phyloP scores from a whole-genome alignment of 1,140 invertebrate species.

The Sarcophaga bullata region DNA sequence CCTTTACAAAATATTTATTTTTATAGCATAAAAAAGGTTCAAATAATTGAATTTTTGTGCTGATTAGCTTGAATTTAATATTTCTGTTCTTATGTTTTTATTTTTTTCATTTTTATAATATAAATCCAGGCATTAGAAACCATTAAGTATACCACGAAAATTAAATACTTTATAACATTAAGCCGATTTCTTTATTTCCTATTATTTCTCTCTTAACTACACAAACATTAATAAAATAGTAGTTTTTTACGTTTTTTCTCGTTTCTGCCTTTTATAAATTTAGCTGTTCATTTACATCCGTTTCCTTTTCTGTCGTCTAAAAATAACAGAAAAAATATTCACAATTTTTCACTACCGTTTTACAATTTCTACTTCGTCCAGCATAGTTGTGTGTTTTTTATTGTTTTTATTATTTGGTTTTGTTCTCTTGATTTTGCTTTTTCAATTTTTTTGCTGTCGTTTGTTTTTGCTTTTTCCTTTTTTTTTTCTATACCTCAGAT shows the following conservation, averaged over 20 bases:
- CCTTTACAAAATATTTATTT: no score
- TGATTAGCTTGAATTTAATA: no score
- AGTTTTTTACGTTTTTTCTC: neutral
- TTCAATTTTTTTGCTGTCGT: neutral
- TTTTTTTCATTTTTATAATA: no score
- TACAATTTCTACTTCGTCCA: no score
- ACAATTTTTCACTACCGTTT: neutral
- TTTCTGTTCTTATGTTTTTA: no score
- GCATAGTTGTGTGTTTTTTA: no score
- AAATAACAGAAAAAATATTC: neutral
- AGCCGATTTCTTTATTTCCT: slow-evolving; percentile 9
- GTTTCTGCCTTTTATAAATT: neutral
- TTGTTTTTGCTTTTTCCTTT: neutral
- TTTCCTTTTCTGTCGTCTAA: neutral
- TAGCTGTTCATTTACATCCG: slow-evolving; percentile 2
- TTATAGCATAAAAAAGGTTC: no score
- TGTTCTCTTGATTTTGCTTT: slow-evolving; percentile 14
- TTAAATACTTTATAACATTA: neutral
- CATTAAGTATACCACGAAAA: neutral
- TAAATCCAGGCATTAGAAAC: neutral
- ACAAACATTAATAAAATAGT: neutral
- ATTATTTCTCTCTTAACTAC: neutral
- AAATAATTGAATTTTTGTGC: no score
- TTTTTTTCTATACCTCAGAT: neutral
- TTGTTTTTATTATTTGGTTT: no score